Conservation (phyloP, 2,797 vertebrate species). For the Rallus crepitans region DNA sequence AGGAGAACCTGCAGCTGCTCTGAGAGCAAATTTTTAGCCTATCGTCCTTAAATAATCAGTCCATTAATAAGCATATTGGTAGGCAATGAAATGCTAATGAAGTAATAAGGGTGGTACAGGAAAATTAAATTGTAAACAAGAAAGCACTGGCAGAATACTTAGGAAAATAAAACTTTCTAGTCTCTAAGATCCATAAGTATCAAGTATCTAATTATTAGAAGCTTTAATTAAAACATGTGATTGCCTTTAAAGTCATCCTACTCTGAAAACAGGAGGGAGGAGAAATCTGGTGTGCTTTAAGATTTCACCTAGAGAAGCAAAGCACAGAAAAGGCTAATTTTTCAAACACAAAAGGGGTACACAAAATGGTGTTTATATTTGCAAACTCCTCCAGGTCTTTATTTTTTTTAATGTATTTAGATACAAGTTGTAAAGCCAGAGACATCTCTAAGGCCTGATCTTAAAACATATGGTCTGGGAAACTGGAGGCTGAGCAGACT, state of each 20-base stretch:
- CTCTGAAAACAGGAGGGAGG: neutral
- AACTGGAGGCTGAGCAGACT: neutral
- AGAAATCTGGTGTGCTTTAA: neutral
- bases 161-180: neutral
- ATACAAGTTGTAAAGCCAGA: neutral
- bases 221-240: neutral
- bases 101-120: neutral
- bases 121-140: neutral
- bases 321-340: neutral
- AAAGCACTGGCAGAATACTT: neutral
- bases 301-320: neutral
- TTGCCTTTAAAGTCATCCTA: neutral
- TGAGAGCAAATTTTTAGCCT: neutral
- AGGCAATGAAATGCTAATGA: neutral
- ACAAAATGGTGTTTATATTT: neutral
- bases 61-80: neutral
- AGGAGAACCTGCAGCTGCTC: neutral
- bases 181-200: neutral
- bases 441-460: neutral
- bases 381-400: neutral
- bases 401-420: neutral
- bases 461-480: neutral
- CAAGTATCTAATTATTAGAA: neutral
- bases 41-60: neutral
- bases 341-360: neutral